These are phyloP conservation scores for Spea multiplicata DNA, from an alignment of 2,113 vertebrate genomes.

Conservation along the genomic window DNA sequence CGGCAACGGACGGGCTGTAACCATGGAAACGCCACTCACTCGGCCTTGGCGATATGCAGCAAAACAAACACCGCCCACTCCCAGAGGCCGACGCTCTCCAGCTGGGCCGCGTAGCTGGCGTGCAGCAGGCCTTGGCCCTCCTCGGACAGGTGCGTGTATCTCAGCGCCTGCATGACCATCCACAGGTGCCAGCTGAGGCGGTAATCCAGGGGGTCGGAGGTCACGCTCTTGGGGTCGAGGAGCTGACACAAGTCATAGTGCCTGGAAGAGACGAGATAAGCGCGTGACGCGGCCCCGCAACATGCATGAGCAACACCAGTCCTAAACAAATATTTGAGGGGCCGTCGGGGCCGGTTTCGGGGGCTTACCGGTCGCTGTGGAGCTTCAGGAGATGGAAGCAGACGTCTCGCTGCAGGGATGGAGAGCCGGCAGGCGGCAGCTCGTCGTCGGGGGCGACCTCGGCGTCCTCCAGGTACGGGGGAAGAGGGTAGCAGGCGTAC, in stretches of 20 bases:
- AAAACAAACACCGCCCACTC: slow-evolving; percentile 87
- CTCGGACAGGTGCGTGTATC: slow-evolving; percentile 79
- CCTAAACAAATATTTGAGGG: too few relatives aligned
- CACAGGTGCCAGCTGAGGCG: slow-evolving; percentile 95
- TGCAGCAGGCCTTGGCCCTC: slow-evolving; percentile 79
- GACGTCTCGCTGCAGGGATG: slow-evolving; percentile 76
- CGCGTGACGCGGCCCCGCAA: too few relatives aligned
- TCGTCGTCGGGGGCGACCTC: slow-evolving; percentile 56
- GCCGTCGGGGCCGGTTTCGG: not conserved
- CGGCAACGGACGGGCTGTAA: not conserved
- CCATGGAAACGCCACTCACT: slow-evolving; percentile 60
- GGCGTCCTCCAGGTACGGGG: slow-evolving; percentile 77
- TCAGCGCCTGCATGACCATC: slow-evolving; percentile 83
- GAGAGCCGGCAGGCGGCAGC: slow-evolving; percentile 51
- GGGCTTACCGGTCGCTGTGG: slow-evolving; percentile 88
- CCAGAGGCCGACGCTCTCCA: slow-evolving; percentile 88
- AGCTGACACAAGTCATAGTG: slow-evolving; percentile 84
- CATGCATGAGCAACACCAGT: too few relatives aligned
- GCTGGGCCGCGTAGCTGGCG: slow-evolving; percentile 84
- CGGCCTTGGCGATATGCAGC: slow-evolving; percentile 75
- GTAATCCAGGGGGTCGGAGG: slow-evolving; percentile 81
- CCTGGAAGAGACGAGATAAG: slow-evolving; percentile 60
- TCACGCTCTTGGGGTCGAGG: slow-evolving; percentile 84
- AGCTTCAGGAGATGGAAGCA: slow-evolving; percentile 95
- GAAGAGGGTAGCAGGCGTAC: slow-evolving; percentile 84